A percentile compares a stretch with the other conserved stretches of the same genome.
These are phyloP conservation scores for Cossypha caffra DNA, from an alignment of 2,797 vertebrate species.

Conservation along the genomic window DNA sequence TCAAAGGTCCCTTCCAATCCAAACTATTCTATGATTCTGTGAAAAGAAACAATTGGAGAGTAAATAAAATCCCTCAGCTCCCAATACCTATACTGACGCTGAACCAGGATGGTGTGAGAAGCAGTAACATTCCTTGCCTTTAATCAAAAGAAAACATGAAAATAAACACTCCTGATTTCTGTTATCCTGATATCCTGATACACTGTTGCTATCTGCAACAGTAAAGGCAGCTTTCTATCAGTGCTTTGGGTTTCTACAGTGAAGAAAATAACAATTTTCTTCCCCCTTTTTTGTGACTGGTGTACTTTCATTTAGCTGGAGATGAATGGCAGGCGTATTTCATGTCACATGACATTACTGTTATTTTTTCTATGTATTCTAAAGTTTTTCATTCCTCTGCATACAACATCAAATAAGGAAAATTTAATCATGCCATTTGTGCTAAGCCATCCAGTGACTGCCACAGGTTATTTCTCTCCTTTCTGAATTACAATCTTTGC, in stretches of 20 bases:
- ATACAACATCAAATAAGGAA: background rate
- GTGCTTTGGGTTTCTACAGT: background rate
- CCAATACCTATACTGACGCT: background rate
- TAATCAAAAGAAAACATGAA: background rate
- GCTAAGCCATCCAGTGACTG: background rate
- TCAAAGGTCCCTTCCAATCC: background rate
- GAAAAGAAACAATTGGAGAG: background rate
- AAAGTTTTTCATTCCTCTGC: background rate
- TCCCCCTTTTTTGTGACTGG: background rate
- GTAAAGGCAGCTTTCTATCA: background rate
- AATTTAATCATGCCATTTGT: background rate
- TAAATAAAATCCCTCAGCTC: background rate
- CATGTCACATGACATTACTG: background rate
- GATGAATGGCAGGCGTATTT: background rate
- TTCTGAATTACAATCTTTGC: background rate
- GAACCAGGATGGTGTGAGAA: background rate
- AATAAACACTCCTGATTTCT: background rate
- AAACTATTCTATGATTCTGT: background rate
- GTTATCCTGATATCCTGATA: no score
- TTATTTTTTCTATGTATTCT: background rate
- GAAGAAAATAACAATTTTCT: background rate
- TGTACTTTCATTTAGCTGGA: background rate
- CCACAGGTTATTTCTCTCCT: background rate
- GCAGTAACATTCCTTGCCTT: background rate
- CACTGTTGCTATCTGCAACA: background rate